These are phyloP conservation scores for Platypus cylindrus DNA, from an alignment of 2,888 invertebrate species.

Conservation along the genomic window DNA sequence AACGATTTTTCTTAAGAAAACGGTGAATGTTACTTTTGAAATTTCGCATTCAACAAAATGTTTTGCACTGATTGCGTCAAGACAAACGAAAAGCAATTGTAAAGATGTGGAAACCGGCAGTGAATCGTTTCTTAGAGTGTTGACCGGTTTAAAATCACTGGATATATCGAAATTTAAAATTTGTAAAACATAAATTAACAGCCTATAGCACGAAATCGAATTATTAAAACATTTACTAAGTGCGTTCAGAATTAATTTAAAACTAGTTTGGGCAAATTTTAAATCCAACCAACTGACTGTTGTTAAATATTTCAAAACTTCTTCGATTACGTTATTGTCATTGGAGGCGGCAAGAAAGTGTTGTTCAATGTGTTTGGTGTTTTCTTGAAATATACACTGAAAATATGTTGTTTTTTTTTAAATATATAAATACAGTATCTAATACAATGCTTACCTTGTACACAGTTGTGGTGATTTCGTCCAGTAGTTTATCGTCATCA, in stretches of 20 bases:
- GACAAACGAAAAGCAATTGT: constrained; percentile 18
- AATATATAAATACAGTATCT: background rate
- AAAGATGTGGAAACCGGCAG: constrained; percentile 19
- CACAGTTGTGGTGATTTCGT: constrained; percentile 15
- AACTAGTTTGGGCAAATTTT: constrained; percentile 13
- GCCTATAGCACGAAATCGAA: constrained; percentile 21
- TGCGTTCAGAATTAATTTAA: constrained; percentile 25
- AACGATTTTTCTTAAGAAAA: constrained; percentile 25
- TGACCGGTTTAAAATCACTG: constrained; percentile 18
- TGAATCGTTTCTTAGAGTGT: constrained; percentile 11
- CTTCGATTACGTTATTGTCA: constrained; percentile 16
- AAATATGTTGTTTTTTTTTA: constrained; percentile 15
- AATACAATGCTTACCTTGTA: constrained; percentile 18
- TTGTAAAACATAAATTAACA: constrained; percentile 22
- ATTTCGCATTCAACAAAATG: constrained; percentile 20
- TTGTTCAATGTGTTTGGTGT: constrained; percentile 19
- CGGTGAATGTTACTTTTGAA: constrained; percentile 21
- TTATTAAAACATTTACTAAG: constrained; percentile 21
- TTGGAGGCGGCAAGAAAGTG: constrained; percentile 19
- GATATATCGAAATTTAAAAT: constrained; percentile 25
- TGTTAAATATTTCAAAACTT: constrained; percentile 20
- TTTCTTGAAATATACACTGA: constrained; percentile 24
- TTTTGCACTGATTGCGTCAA: constrained; percentile 18
- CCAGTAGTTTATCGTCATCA: constrained; percentile 12
- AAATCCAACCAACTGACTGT: constrained; percentile 1